Evolutionary conservation across 2,113 vertebrate species (phyloP), one percentile per base, ranked within the genome.

Genomic region (Leuciscus idus): DNA sequence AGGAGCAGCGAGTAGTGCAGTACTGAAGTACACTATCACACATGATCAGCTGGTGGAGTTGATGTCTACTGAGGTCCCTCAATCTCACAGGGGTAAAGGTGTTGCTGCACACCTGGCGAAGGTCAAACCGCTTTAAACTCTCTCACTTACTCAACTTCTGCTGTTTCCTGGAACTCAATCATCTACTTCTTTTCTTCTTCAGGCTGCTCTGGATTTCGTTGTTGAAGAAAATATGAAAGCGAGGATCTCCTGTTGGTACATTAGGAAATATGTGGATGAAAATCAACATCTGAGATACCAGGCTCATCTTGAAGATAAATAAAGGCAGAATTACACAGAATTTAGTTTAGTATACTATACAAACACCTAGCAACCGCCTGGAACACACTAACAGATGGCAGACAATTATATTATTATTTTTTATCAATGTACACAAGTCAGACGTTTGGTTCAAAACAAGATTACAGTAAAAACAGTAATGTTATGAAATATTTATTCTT

Each of bases 231-330:
- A 92, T 52, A 85, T 95, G 1, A 94, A 91, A 89, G 93, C 92
- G 55, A 91, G 26, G 0, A 75, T 94, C 28, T 95, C 91, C 30
- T 95, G 94, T 30, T 93, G 92, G 94, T 95, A 95, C 88, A 94
- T 95, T 21, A 86, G 93, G 84, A 93, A 93, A 88, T 95, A 93
- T 72, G 80, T 95, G 0, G 73, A 92, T 0, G 90, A 94, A 0
- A 87, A 94, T 17, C 92, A 93, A 1, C 80, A 43, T 3, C 80
- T 84, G 13, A 48, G 21, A 12, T 94, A 93, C 55, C 84, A 92
- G 73, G 85, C 90, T 26, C 84, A 81, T 0, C 62, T 93, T 57
- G 81, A 92, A 61, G 62, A 85, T 17, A 11, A 19, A 57, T 57
- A 52, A 81, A 39, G 17, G 13, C 10, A 12, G 17, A 55, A n/a